Base-by-base conservation (phyloP, 2,797 vertebrate genomes). In the Myotis vivesi region DNA sequence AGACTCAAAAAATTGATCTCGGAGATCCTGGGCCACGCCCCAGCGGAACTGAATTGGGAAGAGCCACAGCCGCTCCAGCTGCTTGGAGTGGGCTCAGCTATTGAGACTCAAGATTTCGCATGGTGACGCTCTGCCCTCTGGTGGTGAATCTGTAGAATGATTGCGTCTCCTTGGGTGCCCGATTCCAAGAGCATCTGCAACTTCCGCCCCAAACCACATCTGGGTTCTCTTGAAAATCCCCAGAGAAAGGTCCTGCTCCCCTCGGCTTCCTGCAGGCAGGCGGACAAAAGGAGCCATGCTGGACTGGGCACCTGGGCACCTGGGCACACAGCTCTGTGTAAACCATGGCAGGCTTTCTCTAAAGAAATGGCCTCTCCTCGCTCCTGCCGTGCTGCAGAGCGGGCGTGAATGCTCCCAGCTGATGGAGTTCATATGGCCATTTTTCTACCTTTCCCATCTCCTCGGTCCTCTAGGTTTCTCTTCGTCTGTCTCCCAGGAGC, bases 51-150 rank as follows among this genome's bases (percentile, higher is more conserved):
- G 23, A 59, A 57, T 30, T 17, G 17, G 51, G 3, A 89, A 53
- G 15, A 62, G 28, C 51, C 53, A 30, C n/a, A 81, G 16, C 46
- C 12, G 28, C 12, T 8, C 8, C 20, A 30, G 68, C 22, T 62
- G 0, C n/a, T n/a, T 28, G 36, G 46, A 0, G n/a, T 6, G 41
- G 15, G 25, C 8, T 6, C 11, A 1, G 6, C 0, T 0, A 8
- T 10, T 2, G 36, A 30, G 33, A 41, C 6, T 72, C 6, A 13
- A 12, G 25, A 33, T 53, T 81, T 93, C 7, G 22, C 41, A 22
- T 49, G 86, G 94, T 84, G 77, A 41, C 1, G 10, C 83, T 92
- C 90, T 95, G 96, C 93, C 90, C 97, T 90, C 97, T 97, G 38
- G 88, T 89, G 97, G 88, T 53, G 0, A 1, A 28, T 22, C 12